A percentile compares a stretch with the other conserved stretches of the same genome.
Conservation (phyloP, 2,888 invertebrate genomes). For the Ormyrus nitidulus region DNA sequence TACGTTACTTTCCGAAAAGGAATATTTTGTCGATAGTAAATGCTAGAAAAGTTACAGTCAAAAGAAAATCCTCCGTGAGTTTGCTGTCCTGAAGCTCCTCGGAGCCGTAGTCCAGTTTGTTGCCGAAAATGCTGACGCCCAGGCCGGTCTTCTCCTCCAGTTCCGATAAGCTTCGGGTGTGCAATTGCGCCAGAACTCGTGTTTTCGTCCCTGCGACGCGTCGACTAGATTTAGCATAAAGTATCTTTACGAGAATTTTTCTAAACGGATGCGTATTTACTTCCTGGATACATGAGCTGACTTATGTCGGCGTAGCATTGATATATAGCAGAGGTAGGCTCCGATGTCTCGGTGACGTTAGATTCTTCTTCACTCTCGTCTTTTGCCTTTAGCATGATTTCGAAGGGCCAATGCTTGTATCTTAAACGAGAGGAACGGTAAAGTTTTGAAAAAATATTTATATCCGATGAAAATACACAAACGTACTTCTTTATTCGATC, state of each 20-base stretch:
- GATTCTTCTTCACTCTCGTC: background rate
- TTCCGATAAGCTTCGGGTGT: slow-evolving; percentile 54
- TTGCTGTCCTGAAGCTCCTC: slow-evolving; percentile 54
- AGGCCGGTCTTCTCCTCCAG: slow-evolving; percentile 63
- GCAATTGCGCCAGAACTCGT: slow-evolving; percentile 62
- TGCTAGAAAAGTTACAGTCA: too few species aligned
- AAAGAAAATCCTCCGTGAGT: background rate
- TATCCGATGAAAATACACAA: background rate
- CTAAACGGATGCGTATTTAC: slow-evolving; percentile 57
- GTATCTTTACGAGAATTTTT: background rate
- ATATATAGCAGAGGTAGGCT: slow-evolving; percentile 5
- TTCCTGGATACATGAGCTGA: slow-evolving; percentile 68
- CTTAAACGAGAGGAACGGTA: slow-evolving; percentile 52
- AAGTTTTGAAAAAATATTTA: background rate
- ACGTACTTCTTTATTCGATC: slow-evolving; percentile 61
- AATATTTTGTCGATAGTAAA: too few species aligned
- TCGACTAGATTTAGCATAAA: background rate
- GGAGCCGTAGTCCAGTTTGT: background rate
- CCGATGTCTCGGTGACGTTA: background rate
- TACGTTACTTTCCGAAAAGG: too few species aligned
- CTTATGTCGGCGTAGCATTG: slow-evolving; percentile 64
- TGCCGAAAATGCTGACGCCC: slow-evolving; percentile 58
- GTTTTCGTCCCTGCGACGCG: slow-evolving; percentile 60
- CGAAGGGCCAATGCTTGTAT: slow-evolving; percentile 67
- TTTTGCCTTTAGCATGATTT: slow-evolving; percentile 57